Base-by-base conservation (phyloP, 2,888 invertebrate species). In the Euplexia lucipara region DNA sequence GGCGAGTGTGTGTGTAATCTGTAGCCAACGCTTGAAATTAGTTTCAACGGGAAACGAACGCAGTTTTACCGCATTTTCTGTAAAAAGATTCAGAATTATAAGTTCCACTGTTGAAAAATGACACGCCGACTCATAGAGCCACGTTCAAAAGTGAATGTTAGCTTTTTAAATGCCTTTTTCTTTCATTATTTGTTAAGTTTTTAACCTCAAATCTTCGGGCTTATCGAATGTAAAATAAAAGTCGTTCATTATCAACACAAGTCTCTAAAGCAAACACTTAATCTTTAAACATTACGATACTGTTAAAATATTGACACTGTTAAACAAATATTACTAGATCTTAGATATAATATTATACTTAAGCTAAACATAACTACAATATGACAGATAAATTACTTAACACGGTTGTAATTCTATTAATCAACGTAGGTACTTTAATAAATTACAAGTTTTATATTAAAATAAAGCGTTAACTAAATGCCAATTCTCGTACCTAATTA, bases 11-110 rank as follows among this genome's bases (percentile, higher is more conserved):
- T 18, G 20, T 34, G 30, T 41, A 34, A 48, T 39, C 47, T 41
- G 49, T 12, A 32, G n/a, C 8, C 1, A n/a, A 53, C 1, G 48
- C 41, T n/a, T 58, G 44, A 57, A 74, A 68, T 74, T 49, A 45
- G 35, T 57, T 62, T 44, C 10, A 56, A 49, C 12, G 53, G 12
- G 26, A 52, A 37, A 34, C 3, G 16, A 32, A 32, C n/a, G 14
- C 12, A 20, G n/a, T 47, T 44, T 60, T 56, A n/a, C 18, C 4
- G 12, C 2, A 41, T 14, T 49, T 41, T 9, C 9, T 35, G 1
- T n/a, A 18, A 3, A 30, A 26, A 4, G 8, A 12, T 18, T 1
- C 8, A 5, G 5, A 52, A 12, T 12, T 39, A 3, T 16, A 26
- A 58, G 5, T n/a, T 12, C 4, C 3, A 5, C 0, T n/a, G 14